A percentile compares a stretch with the other conserved stretches of the same genome.
These are phyloP conservation scores for Graptemys geographica DNA, from an alignment of 2,797 vertebrate species.

Conservation along the genomic window DNA sequence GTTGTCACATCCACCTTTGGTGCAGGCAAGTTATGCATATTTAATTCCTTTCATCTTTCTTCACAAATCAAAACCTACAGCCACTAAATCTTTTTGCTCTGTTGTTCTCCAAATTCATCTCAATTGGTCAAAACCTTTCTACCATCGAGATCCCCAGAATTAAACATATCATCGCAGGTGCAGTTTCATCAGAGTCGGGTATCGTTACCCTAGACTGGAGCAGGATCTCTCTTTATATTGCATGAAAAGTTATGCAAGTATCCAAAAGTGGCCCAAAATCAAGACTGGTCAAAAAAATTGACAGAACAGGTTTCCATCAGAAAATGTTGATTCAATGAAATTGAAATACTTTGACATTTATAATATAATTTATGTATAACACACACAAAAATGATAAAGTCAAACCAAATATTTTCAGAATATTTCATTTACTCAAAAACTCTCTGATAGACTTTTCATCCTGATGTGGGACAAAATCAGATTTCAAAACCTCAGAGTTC, in stretches of 20 bases:
- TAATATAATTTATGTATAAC: neutral
- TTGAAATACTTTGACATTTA: fast-evolving
- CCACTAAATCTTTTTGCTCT: fast-evolving
- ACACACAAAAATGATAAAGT: neutral
- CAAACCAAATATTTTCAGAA: neutral
- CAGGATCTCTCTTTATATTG: neutral
- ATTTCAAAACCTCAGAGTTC: neutral
- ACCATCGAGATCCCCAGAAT: neutral
- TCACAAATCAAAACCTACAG: neutral
- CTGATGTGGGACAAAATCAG: neutral
- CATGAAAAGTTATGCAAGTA: neutral
- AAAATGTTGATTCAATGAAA: neutral
- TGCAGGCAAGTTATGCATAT: neutral
- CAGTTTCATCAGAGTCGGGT: fast-evolving
- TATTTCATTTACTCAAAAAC: neutral
- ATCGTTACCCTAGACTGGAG: neutral
- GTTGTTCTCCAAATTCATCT: fast-evolving
- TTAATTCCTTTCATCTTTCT: neutral
- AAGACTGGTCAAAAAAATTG: neutral
- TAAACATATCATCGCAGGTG: fast-evolving
- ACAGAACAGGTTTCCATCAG: neutral
- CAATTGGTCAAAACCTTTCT: neutral
- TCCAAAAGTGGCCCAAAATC: neutral
- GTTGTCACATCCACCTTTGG: neutral
- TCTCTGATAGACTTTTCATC: neutral